These are phyloP conservation scores for Pagetopsis macropterus DNA, from an alignment of 2,797 vertebrate genomes.

Conservation along the genomic window DNA sequence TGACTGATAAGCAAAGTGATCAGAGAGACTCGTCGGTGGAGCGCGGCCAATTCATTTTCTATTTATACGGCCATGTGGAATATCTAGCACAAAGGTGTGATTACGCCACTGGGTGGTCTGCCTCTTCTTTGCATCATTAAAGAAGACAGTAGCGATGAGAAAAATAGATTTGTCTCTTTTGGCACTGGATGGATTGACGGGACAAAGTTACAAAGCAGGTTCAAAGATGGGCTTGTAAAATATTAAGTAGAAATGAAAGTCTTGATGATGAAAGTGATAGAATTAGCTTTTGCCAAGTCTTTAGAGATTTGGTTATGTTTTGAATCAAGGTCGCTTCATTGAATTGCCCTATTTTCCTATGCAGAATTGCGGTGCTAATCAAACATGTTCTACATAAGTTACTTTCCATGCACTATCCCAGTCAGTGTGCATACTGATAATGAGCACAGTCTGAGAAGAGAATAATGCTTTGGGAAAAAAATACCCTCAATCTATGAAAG, in stretches of 20 bases:
- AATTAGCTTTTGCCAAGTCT: constrained; percentile 78
- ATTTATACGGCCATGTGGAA: constrained; percentile 69
- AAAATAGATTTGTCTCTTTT: constrained; percentile 64
- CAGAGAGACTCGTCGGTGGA: constrained; percentile 54
- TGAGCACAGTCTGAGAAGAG: constrained; percentile 64
- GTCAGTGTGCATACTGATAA: constrained; percentile 55
- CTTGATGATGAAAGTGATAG: constrained; percentile 78
- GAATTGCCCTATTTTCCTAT: constrained; percentile 77
- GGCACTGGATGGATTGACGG: constrained; percentile 55
- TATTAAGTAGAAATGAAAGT: constrained; percentile 67
- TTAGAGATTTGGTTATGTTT: constrained; percentile 75
- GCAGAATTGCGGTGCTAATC: constrained; percentile 74
- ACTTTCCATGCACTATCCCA: constrained; percentile 66
- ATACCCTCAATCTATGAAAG: constrained; percentile 49
- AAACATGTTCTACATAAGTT: constrained; percentile 80
- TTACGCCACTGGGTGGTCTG: constrained; percentile 70
- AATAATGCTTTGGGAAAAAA: constrained; percentile 55
- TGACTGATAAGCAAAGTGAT: constrained; percentile 73
- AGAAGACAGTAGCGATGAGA: constrained; percentile 44
- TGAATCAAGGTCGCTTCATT: constrained; percentile 79
- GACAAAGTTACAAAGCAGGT: constrained; percentile 67
- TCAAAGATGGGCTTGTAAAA: constrained; percentile 64
- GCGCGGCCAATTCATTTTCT: constrained; percentile 73
- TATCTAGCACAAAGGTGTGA: constrained; percentile 72
- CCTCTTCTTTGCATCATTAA: constrained; percentile 61